Percentiles rank a stretch among this genome's conserved stretches.
phyloP scores from a whole-genome alignment of 2,113 vertebrate genomes.

The Dicaeum eximium region DNA sequence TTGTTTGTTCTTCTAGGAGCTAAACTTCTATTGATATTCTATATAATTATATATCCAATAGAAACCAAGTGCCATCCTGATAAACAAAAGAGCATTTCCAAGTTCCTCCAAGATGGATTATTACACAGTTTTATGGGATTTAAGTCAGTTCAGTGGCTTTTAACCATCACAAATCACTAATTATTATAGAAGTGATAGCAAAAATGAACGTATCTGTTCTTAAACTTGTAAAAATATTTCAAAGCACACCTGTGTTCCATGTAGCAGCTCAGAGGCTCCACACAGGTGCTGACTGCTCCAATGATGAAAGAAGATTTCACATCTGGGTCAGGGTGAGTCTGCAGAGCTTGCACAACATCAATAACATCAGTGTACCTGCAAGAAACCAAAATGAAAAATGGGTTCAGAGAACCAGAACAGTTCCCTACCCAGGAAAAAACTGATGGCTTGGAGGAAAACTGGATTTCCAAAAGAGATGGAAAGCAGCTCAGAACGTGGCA shows the following conservation, averaged over 20 bases:
- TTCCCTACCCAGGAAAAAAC: background rate
- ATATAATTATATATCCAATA: background rate
- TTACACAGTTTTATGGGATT: background rate
- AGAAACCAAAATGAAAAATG: background rate
- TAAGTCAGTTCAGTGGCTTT: background rate
- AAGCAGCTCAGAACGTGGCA: background rate
- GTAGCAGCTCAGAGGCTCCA: slow-evolving; percentile 87
- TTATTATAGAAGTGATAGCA: background rate
- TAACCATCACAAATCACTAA: background rate
- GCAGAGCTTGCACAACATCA: slow-evolving; percentile 88
- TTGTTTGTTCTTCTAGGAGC: background rate
- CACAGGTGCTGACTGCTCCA: slow-evolving; percentile 84
- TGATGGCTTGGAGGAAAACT: rapidly evolving
- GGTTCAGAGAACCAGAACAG: background rate
- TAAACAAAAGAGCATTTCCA: background rate
- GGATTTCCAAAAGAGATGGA: background rate
- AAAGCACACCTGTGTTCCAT: slow-evolving; percentile 87
- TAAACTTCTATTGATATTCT: background rate
- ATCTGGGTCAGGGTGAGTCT: slow-evolving; percentile 85
- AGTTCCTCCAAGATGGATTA: background rate
- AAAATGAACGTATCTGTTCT: background rate
- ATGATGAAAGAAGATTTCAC: slow-evolving; percentile 81
- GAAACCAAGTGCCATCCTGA: background rate
- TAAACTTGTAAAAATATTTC: background rate
- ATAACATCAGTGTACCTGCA: slow-evolving; percentile 88